Evolutionary conservation across 2,797 vertebrate genomes (phyloP), one percentile per base, ranked within the genome.

Genomic region (Catamblyrhynchus diadema): DNA sequence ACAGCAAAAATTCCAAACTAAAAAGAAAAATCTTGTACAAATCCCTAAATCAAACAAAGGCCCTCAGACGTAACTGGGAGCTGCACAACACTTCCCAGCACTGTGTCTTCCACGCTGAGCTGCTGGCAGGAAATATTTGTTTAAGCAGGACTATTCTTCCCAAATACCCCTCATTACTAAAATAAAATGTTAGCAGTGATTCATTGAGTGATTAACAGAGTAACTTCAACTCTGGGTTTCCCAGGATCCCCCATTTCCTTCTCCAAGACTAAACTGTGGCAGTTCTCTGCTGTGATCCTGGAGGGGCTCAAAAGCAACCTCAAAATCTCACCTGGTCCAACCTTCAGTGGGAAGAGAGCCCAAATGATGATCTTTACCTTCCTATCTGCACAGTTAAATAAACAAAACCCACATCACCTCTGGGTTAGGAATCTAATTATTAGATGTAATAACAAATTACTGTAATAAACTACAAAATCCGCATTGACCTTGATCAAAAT

Each of bases 141-240:
- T 62, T 53, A 90, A 75, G 80, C 3, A 3, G 14, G 27, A 47
- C 61, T 77, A 9, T 87, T 92, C 92, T 66, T 91, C 35, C 73
- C 33, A 59, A 84, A 93, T 66, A 54, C 4, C 56, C 47, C 23
- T 77, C 70, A 72, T 44, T 79, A 23, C 39, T 59, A 79, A 93
- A 96, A 91, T 73, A 57, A 95, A 94, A 87, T 3, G 33, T 37
- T 91, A 86, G 81, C 84, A 82, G 69, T 75, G 81, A 90, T 78
- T 86, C 87, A 88, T 4, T 51, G 87, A 92, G 61, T 47, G 73
- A 93, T 77, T 88, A 90, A 85, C 2, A 0, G 48, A 57, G 50
- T 15, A 62, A 78, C 44, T 85, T 53, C 65, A 57, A 19, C 65
- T 61, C 83, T 35, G 56, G 42, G 44, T 32, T 93, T 87, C 82